A percentile compares a stretch with the other conserved stretches of the same genome.
phyloP scores from a whole-genome alignment of 2,113 vertebrate genomes.

The Prunella himalayana region DNA sequence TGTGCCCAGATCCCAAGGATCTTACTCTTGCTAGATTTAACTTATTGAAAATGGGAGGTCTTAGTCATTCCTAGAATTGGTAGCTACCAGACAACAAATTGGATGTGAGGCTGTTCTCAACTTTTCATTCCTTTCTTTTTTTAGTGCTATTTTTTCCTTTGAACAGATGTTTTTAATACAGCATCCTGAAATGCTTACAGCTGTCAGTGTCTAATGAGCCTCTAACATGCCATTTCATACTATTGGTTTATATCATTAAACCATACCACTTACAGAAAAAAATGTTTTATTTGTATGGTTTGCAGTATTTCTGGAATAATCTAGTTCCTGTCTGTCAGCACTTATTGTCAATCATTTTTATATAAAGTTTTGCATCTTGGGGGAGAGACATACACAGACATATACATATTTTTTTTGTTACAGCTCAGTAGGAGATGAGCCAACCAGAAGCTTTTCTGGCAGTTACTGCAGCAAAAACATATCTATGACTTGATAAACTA shows the following conservation, averaged over 20 bases:
- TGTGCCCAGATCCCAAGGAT: not conserved
- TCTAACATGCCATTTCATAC: not conserved
- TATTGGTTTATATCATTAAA: not conserved
- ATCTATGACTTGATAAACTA: not conserved
- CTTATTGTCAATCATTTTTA: not conserved
- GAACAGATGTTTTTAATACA: conserved; percentile 35
- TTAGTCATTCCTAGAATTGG: not conserved
- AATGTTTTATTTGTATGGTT: not conserved
- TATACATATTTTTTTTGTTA: not conserved
- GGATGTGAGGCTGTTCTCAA: not conserved
- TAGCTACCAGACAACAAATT: not conserved
- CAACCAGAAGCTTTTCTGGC: not conserved
- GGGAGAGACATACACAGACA: not conserved
- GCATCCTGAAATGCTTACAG: conserved; percentile 10
- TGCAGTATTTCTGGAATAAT: not conserved
- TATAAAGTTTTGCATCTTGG: not conserved
- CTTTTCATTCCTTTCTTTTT: not conserved
- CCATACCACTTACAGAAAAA: not conserved
- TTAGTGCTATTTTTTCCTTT: not conserved
- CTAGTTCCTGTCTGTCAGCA: not conserved
- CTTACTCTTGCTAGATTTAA: not conserved
- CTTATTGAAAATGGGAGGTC: not conserved
- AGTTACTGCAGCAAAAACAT: not conserved
- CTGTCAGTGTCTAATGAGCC: not conserved
- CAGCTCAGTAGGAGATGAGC: not conserved